Conservation (phyloP, 35 echinoderm and acorn worm species). For the Stichopus chloronotus region DNA sequence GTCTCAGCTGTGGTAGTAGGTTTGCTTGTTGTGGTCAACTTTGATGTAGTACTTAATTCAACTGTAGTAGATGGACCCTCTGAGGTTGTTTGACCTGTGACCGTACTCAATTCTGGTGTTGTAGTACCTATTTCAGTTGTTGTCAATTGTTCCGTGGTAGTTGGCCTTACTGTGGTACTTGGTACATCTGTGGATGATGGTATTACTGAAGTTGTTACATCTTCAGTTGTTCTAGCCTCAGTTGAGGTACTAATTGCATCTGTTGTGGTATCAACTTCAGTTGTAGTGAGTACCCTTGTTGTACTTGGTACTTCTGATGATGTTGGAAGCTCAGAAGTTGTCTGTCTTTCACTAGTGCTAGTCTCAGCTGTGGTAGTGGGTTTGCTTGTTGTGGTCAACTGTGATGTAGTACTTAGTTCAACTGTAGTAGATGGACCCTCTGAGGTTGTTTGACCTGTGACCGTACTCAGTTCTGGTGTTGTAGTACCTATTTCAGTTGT, state of each 20-base stretch:
- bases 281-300: not conserved
- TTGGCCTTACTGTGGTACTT: not conserved
- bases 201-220: too few relatives aligned
- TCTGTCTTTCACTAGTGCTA: not conserved
- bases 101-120: not conserved
- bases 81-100: not conserved
- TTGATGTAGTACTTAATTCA: too few relatives aligned
- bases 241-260: too few relatives aligned
- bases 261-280: not conserved
- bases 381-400: not conserved
- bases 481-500: slow-evolving; percentile 24
- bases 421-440: not conserved
- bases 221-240: too few relatives aligned
- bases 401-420: not conserved
- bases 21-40: too few relatives aligned
- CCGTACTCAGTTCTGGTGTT: not conserved
- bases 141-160: not conserved
- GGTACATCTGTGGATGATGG: not conserved
- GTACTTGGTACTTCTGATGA: not conserved
- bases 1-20: not conserved
- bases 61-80: too few relatives aligned
- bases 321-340: not conserved
- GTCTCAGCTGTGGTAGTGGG: slow-evolving; percentile 1
- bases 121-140: not conserved
- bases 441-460: not conserved